Evolutionary conservation across 2,888 invertebrate species (phyloP).

Genomic region (Leucoptera coffeella): DNA sequence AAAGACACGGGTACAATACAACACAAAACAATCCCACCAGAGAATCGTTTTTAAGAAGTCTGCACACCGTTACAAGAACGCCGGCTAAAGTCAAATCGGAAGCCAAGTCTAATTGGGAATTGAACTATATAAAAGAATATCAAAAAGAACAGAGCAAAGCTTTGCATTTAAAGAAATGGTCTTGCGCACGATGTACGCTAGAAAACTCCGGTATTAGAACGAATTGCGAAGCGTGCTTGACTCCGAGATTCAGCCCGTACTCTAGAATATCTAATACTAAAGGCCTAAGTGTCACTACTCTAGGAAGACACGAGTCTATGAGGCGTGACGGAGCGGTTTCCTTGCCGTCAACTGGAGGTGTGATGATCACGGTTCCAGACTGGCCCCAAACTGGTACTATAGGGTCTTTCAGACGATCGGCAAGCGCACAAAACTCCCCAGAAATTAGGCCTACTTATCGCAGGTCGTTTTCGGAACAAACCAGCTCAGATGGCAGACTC

Average conservation of each 20-base stretch:
- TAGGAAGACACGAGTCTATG: conserved; percentile 32
- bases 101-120: conserved; percentile 42
- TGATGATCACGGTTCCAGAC: conserved; percentile 60
- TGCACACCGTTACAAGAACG: conserved; percentile 39
- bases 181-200: conserved; percentile 69
- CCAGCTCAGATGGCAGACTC: conserved; percentile 22
- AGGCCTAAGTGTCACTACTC: conserved; percentile 37
- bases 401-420: conserved; percentile 26
- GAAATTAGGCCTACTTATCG: conserved; percentile 41
- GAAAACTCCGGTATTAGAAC: conserved; percentile 61
- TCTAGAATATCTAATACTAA: conserved; percentile 30
- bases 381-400: conserved; percentile 42
- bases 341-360: conserved; percentile 46
- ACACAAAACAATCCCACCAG: conserved; percentile 20
- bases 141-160: conserved; percentile 35
- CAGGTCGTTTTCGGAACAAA: conserved; percentile 41
- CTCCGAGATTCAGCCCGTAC: conserved; percentile 49
- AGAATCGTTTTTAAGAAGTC: conserved; percentile 34
- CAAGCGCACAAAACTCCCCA: conserved; percentile 38
- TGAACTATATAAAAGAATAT: conserved; percentile 41
- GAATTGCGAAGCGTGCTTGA: conserved; percentile 70
- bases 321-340: conserved; percentile 33
- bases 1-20: conserved; percentile 26
- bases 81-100: conserved; percentile 34
- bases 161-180: conserved; percentile 54